phyloP scores from a whole-genome alignment of 2,113 vertebrate species.

The Nettapus auritus region DNA sequence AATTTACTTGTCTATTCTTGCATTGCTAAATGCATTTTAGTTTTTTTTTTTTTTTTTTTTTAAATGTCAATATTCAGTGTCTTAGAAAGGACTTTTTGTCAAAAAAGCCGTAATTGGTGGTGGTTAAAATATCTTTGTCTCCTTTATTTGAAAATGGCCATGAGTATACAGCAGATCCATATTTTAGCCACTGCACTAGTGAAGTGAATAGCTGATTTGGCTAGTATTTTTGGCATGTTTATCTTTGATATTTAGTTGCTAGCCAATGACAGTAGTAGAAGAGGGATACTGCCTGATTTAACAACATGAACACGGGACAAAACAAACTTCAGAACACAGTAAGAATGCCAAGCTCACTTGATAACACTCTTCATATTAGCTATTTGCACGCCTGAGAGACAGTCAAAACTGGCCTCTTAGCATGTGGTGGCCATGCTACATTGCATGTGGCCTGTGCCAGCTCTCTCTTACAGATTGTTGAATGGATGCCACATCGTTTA shows the following conservation, averaged over 20 bases:
- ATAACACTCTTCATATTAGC: conserved; percentile 1
- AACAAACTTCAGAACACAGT: conserved; percentile 63
- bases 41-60: neutral
- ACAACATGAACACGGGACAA: conserved; percentile 65
- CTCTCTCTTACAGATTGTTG: conserved; percentile 62
- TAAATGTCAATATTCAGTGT: neutral
- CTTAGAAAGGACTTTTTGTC: neutral
- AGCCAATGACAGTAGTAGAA: neutral
- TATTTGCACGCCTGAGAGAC: conserved; percentile 48
- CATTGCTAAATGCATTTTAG: neutral
- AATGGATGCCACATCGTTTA: conserved; percentile 59
- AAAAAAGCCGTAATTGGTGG: neutral
- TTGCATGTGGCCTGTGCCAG: conserved; percentile 51
- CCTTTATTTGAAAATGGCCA: conserved; percentile 2
- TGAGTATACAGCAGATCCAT: neutral
- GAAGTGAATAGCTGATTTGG: neutral
- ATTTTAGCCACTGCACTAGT: neutral
- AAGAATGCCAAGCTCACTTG: conserved; percentile 57
- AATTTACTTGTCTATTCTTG: neutral
- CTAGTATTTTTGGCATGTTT: neutral
- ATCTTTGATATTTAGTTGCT: neutral
- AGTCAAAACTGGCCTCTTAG: conserved; percentile 28
- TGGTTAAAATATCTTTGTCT: neutral
- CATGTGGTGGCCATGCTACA: conserved; percentile 48
- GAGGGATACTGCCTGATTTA: conserved; percentile 64